Evolutionary conservation across 2,797 vertebrate species (phyloP).

Genomic region (Rhinatrema bivittatum): DNA sequence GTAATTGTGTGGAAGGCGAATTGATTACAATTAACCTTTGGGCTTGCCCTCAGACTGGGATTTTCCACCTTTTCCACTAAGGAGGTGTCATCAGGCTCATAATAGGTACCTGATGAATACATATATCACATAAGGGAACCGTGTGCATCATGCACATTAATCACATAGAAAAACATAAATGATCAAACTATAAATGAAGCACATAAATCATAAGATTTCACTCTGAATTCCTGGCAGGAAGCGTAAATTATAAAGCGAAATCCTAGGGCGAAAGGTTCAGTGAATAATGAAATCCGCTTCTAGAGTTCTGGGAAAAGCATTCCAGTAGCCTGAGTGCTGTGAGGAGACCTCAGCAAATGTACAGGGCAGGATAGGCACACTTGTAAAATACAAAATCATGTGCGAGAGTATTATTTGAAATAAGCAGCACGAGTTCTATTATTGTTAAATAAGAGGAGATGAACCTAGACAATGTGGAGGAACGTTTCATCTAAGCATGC

Average conservation of each 20-base stretch:
- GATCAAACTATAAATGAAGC: slow-evolving; percentile 72
- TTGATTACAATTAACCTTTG: slow-evolving; percentile 69
- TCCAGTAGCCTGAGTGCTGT: slow-evolving; percentile 1
- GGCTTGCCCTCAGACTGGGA: slow-evolving; percentile 54
- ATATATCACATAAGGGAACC: slow-evolving; percentile 34
- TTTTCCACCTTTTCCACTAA: slow-evolving; percentile 44
- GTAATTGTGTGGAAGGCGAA: slow-evolving; percentile 83
- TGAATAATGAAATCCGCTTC: slow-evolving; percentile 51
- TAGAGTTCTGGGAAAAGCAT: slow-evolving; percentile 20
- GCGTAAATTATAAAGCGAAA: slow-evolving; percentile 60
- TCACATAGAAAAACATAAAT: slow-evolving; percentile 60
- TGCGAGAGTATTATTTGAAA: too few species aligned
- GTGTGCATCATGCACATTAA: slow-evolving; percentile 56
- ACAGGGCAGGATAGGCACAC: too few species aligned
- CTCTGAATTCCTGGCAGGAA: slow-evolving; percentile 51
- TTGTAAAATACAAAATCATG: too few species aligned
- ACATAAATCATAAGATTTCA: slow-evolving; percentile 63
- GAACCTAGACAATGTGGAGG: too few species aligned
- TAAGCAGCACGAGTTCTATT: too few species aligned
- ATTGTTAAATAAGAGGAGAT: too few species aligned
- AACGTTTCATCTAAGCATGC: too few species aligned
- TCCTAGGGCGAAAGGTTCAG: slow-evolving; percentile 42
- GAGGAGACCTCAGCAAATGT: too few species aligned
- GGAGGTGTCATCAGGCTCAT: slow-evolving; percentile 36
- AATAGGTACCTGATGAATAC: slow-evolving; percentile 42